phyloP scores from a whole-genome alignment of 2,113 vertebrate species.

The Corynorhinus townsendii region DNA sequence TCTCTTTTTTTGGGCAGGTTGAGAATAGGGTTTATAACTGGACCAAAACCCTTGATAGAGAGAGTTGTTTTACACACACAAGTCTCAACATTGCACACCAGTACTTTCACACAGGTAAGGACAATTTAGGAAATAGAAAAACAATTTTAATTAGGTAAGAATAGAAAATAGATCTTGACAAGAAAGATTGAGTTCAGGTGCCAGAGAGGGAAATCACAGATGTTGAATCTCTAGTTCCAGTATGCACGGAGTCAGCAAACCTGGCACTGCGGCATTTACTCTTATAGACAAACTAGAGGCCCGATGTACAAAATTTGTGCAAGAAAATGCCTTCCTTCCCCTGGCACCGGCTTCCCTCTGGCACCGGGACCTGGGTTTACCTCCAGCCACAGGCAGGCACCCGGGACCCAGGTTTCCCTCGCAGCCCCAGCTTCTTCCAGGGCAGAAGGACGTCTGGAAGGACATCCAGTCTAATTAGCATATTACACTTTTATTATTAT shows the following conservation, averaged over 20 bases:
- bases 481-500: no score
- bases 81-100: slow-evolving; percentile 91
- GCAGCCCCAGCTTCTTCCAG: no score
- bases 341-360: no score
- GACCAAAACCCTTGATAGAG: slow-evolving; percentile 91
- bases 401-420: no score
- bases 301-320: no score
- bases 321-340: no score
- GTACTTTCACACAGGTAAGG: slow-evolving; percentile 93
- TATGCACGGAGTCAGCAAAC: background rate
- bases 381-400: no score
- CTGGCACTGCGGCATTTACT: background rate
- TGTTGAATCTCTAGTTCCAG: background rate
- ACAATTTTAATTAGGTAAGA: background rate
- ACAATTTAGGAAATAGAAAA: background rate
- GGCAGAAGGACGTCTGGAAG: no score
- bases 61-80: slow-evolving; percentile 92
- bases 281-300: background rate
- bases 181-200: background rate
- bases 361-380: no score
- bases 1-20: slow-evolving; percentile 79
- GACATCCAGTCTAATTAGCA: no score
- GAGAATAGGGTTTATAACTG: slow-evolving; percentile 93
- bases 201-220: background rate
- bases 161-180: background rate